Evolutionary conservation across 2,797 vertebrate species (phyloP).

Genomic region (Syngnathus acus): DNA sequence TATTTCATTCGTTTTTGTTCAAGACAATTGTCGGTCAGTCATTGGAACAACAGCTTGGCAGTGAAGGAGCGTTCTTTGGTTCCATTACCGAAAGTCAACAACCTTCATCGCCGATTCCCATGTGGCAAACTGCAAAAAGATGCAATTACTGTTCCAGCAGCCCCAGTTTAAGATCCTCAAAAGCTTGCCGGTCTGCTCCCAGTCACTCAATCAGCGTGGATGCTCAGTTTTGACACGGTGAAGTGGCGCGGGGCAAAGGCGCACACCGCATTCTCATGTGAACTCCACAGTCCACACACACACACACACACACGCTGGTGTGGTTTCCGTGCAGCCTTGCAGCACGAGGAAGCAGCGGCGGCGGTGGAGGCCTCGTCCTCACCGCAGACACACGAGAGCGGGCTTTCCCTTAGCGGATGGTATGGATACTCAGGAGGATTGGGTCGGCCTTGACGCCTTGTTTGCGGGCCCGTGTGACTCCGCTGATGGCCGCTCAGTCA

Average conservation of each 20-base stretch:
- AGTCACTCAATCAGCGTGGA: slow-evolving; percentile 1
- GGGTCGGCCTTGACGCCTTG: slow-evolving; percentile 72
- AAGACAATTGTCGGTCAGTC: slow-evolving; percentile 1
- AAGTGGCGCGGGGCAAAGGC: slow-evolving; percentile 26
- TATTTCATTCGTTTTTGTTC: too few species aligned
- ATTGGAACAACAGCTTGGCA: slow-evolving; percentile 9
- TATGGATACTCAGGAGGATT: slow-evolving; percentile 68
- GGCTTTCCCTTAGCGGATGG: slow-evolving; percentile 68
- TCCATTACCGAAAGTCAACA: slow-evolving; percentile 29
- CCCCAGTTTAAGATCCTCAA: slow-evolving; percentile 23
- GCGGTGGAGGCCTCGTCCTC: slow-evolving; percentile 51
- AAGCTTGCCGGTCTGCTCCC: slow-evolving; percentile 19
- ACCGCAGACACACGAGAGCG: slow-evolving; percentile 76
- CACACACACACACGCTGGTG: slow-evolving; percentile 45
- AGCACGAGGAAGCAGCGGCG: slow-evolving; percentile 74
- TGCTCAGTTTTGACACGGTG: slow-evolving; percentile 5
- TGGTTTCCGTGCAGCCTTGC: slow-evolving; percentile 67
- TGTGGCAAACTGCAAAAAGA: slow-evolving; percentile 48
- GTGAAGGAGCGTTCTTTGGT: background rate
- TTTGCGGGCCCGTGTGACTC: slow-evolving; percentile 59
- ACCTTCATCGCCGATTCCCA: slow-evolving; percentile 24
- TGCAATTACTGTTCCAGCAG: slow-evolving; percentile 40
- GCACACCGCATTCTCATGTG: slow-evolving; percentile 63
- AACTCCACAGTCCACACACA: slow-evolving; percentile 64
- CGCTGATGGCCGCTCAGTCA: slow-evolving; percentile 70